Evolutionary conservation across 2,113 vertebrate genomes (phyloP).

Genomic region (Galbula dea): DNA sequence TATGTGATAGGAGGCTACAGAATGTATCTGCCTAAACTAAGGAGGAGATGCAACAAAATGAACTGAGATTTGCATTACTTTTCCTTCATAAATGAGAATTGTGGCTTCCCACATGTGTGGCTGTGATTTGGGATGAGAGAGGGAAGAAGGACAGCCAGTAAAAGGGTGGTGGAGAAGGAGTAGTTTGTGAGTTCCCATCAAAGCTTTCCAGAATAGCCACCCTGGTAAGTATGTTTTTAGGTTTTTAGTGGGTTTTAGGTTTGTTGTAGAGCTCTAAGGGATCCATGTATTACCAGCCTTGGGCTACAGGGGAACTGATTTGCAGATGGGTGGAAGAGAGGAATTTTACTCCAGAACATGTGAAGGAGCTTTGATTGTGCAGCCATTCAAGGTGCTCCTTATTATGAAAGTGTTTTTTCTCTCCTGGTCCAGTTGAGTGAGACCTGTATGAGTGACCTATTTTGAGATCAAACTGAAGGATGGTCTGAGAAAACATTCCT

Average conservation of each 20-base stretch:
- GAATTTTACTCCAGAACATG: not conserved
- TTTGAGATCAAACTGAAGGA: slow-evolving; percentile 4
- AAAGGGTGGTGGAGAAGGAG: not conserved
- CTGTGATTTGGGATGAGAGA: too few relatives aligned
- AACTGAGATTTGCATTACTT: not conserved
- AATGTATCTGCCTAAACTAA: not conserved
- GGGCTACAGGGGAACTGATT: not conserved
- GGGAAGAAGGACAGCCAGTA: not conserved
- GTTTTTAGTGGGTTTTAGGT: not conserved
- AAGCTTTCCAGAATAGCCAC: not conserved
- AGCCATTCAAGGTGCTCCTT: not conserved
- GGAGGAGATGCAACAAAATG: not conserved
- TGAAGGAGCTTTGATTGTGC: slow-evolving; percentile 3
- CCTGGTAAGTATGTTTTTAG: not conserved
- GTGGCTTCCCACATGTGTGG: not conserved
- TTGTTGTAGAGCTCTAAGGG: not conserved
- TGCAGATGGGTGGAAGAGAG: not conserved
- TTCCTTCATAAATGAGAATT: not conserved
- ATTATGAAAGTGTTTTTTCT: not conserved
- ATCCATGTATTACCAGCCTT: not conserved
- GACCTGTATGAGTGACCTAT: not conserved
- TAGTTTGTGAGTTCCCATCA: not conserved
- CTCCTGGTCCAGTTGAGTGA: not conserved
- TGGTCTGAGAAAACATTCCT: not conserved
- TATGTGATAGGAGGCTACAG: not conserved